Base-by-base conservation (phyloP, 2,113 vertebrate genomes). In the Naja naja region DNA sequence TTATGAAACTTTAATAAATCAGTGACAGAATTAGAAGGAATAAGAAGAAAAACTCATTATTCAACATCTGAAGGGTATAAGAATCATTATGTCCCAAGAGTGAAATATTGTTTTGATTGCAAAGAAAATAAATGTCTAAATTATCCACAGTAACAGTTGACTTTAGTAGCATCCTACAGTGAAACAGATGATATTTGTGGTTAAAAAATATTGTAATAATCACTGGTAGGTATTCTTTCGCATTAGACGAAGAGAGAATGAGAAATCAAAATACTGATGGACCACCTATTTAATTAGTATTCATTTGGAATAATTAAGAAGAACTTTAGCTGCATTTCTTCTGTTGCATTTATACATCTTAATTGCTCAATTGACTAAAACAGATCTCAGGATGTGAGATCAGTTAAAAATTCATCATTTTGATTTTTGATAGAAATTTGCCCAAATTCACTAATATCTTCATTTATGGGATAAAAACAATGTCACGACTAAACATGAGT, bases 361-460 rank as follows among this genome's bases (percentile, higher is more conserved):
- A 95, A 95, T 87, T 96, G 74, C 94, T 96, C 94, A 96, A 96
- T 95, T 25, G 96, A 18, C 47, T 92, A 18, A 53, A 94, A 39
- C 49, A 92, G 93, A 97, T 95, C 87, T 94, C 30, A 90, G 94
- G 96, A 96, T 97, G 97, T 88, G 64, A 0, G n/a, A 34, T 74
- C n/a, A 74, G 64, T 18, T 74, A 74, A 16, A 74, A 34, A 34
- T 69, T 18, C 30, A 69, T 34, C 12, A 69, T 34, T 34, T 34
- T 69, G 12, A 34, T n/a, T 69, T 69, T 34, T 69, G 30, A 69
- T 34, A 34, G 30, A 14, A 69, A 69, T n/a, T 34, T 64, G 27
- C 60, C 10, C 10, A 64, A 64, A 64, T n/a, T 69, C 5, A 69
- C 60, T n/a, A 69, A 18, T 69, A 34, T 69, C 30, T 69, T 69